Evolutionary conservation across 2,888 invertebrate species (phyloP), one percentile per base, ranked within the genome.

Genomic region (Campopleginae sp.): DNA sequence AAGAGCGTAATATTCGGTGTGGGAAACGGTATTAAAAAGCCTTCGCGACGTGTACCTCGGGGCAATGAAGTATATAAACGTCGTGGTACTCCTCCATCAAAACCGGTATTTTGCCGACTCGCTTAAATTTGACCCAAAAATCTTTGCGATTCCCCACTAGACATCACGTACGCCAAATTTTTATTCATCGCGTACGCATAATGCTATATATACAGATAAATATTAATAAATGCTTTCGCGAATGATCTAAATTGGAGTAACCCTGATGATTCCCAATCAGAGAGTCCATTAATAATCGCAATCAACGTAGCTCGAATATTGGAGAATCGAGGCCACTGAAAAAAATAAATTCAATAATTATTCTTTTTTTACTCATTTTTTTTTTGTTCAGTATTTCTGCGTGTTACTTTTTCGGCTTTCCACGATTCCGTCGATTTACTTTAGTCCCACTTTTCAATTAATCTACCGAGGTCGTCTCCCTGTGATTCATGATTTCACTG

Each of bases 61-160:
- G 66, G 80, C 74, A 65, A 80, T 80, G 66, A 80, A 74, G 80
- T 74, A 38, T 74, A 66, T 71, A 44, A 51, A 66, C 65, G 44
- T 65, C 72, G 75, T 48, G 78, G 65, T 61, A 48, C 82, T 75
- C 71, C 79, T 84, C 83, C 77, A 81, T 74, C 78, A 61, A 76
- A 85, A 88, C 87, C 83, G 88, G 87, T 88, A 89, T 87, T 88
- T 86, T 80, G 84, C 88, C 27, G 84, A 86, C 86, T 85, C 87
- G 82, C 77, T 85, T 81, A 80, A 86, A 86, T 87, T 82, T 88
- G 86, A 86, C 86, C 87, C 87, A 86, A 88, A 87, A 86, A 84
- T 85, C 44, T 74, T 74, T n/a, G 74, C 54, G 63, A 63, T 80
- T 71, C 58, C 10, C 38, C 63, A 38, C n/a, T 8, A 27, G 33